These are phyloP conservation scores for Menura novaehollandiae DNA, from an alignment of 2,113 vertebrate genomes.

Conservation along the genomic window DNA sequence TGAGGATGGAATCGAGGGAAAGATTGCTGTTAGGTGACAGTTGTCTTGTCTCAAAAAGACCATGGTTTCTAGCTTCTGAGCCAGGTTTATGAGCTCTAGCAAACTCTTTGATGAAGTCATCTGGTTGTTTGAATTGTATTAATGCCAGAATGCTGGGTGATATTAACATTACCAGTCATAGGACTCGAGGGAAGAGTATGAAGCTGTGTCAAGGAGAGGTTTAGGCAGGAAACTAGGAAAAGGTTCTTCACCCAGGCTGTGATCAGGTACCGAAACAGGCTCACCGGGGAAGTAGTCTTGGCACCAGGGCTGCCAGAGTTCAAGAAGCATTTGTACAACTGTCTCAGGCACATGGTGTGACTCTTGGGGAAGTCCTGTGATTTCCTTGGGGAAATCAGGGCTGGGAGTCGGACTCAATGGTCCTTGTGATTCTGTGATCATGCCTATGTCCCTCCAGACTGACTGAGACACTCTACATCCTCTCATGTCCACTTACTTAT, in stretches of 20 bases:
- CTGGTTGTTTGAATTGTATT: accelerated
- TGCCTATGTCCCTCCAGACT: background rate
- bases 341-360: background rate
- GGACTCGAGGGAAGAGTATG: background rate
- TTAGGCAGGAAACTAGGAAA: background rate
- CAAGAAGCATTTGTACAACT: background rate
- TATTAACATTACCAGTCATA: background rate
- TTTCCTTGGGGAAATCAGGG: too few species aligned
- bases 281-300: background rate
- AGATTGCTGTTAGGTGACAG: background rate
- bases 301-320: background rate
- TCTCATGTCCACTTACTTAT: background rate
- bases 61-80: background rate
- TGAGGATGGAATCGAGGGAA: background rate
- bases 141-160: background rate
- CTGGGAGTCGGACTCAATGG: background rate
- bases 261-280: background rate
- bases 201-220: background rate
- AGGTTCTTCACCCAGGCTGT: background rate
- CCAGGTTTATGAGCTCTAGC: background rate
- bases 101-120: background rate
- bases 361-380: background rate
- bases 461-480: background rate
- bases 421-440: background rate
- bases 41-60: background rate